Evolutionary conservation across 2,797 vertebrate species (phyloP).

Genomic region (Xerus rutilus): DNA sequence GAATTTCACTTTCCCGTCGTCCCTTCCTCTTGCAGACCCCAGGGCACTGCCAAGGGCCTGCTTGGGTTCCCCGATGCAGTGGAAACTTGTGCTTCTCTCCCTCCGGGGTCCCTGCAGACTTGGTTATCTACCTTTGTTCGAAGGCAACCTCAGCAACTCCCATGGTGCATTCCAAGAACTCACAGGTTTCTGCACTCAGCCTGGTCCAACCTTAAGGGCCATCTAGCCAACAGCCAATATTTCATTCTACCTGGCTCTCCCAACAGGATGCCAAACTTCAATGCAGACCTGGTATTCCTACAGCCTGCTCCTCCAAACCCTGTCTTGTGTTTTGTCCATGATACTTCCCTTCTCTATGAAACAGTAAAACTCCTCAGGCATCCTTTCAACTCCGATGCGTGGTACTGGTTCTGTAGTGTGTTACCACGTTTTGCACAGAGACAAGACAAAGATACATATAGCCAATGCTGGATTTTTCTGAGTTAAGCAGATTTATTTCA

Average conservation of each 20-base stretch:
- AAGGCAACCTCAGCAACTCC: background rate
- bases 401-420: background rate
- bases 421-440: background rate
- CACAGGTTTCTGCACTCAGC: background rate
- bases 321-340: background rate
- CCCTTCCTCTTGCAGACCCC: background rate
- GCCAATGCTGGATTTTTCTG: background rate
- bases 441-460: background rate
- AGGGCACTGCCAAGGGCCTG: background rate
- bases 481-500: background rate
- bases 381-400: background rate
- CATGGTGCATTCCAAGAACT: accelerated
- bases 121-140: background rate
- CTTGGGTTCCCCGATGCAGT: background rate
- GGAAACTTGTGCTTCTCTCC: background rate
- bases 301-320: background rate
- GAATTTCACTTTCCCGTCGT: background rate
- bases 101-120: background rate
- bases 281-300: background rate
- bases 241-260: background rate
- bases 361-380: background rate
- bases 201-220: background rate
- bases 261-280: background rate
- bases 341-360: background rate
- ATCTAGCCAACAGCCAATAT: background rate